Evolutionary conservation across 2,888 invertebrate genomes (phyloP).

Genomic region (Parnassius smintheus): DNA sequence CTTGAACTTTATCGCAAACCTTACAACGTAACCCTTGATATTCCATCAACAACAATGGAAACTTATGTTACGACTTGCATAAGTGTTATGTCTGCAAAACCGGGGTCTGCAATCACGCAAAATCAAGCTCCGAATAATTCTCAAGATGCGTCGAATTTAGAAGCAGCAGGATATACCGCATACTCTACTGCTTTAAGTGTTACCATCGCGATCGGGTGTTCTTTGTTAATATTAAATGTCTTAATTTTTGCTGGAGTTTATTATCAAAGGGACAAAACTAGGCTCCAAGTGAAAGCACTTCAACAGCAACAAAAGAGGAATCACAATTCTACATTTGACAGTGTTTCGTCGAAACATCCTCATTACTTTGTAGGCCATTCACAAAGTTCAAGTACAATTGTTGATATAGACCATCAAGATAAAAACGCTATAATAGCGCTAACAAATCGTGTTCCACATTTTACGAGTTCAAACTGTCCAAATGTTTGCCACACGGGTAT

Average conservation of each 20-base stretch:
- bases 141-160: slow-evolving; percentile 89
- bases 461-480: slow-evolving; percentile 72
- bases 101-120: slow-evolving; percentile 77
- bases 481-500: slow-evolving; percentile 82
- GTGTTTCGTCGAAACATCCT: slow-evolving; percentile 85
- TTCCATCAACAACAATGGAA: slow-evolving; percentile 80
- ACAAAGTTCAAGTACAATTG: slow-evolving; percentile 90
- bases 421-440: slow-evolving; percentile 77
- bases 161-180: slow-evolving; percentile 88
- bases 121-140: slow-evolving; percentile 79
- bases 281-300: slow-evolving; percentile 87
- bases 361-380: slow-evolving; percentile 90
- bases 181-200: slow-evolving; percentile 89
- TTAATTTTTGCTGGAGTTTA: slow-evolving; percentile 92
- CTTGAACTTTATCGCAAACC: slow-evolving; percentile 83
- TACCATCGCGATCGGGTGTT: slow-evolving; percentile 91
- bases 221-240: slow-evolving; percentile 89
- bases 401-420: slow-evolving; percentile 91
- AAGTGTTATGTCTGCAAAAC: slow-evolving; percentile 86
- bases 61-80: slow-evolving; percentile 86
- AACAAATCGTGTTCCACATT: slow-evolving; percentile 75
- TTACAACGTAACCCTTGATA: slow-evolving; percentile 77
- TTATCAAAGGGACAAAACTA: slow-evolving; percentile 89
- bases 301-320: slow-evolving; percentile 88
- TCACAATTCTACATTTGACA: slow-evolving; percentile 78